Evolutionary conservation across 2,113 vertebrate species (phyloP), one percentile per base, ranked within the genome.

Genomic region (Pionites leucogaster): DNA sequence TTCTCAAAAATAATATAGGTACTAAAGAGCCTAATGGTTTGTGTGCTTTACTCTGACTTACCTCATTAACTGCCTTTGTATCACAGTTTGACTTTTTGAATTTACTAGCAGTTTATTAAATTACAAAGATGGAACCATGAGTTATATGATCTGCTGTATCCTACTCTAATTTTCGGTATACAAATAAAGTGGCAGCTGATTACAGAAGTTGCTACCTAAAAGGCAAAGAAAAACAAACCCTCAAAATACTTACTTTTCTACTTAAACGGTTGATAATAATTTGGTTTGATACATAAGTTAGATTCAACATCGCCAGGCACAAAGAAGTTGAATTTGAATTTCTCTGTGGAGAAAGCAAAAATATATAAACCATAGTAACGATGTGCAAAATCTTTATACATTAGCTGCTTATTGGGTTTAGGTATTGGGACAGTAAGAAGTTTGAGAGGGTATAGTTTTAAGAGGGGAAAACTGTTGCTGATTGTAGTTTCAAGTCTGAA

Each of bases 211-310:
- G 13, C 37, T 67, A 47, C 31, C 37, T 79, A 97, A 92, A 63
- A 82, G 49, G 19, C 29, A 97, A 50, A 78, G 37, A 41, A 89
- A 24, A 47, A 52, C 9, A 39, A 89, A 15, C 6, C 11, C 29
- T 57, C n/a, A 33, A 52, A 83, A 53, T 68, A 90, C 95, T 97
- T 97, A 99, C 99, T 97, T 98, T 99, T 96, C 99, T 98, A 95
- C 97, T 99, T 90, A 99, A 98, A 78, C 98, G 98, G 97, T 99
- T 98, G 47, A 99, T 97, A 87, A 98, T 87, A 79, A 99, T 97
- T 93, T 99, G 97, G 86, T 99, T 98, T 88, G 98, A 98, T 63
- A 95, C 49, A 90, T 99, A 98, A 11, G 99, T 99, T 85, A 99
- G 97, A 95, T 99, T 99, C 83, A 99, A 97, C 57, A 97, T 96